phyloP scores from a whole-genome alignment of 2,888 invertebrate species.

The Machimus rusticus region DNA sequence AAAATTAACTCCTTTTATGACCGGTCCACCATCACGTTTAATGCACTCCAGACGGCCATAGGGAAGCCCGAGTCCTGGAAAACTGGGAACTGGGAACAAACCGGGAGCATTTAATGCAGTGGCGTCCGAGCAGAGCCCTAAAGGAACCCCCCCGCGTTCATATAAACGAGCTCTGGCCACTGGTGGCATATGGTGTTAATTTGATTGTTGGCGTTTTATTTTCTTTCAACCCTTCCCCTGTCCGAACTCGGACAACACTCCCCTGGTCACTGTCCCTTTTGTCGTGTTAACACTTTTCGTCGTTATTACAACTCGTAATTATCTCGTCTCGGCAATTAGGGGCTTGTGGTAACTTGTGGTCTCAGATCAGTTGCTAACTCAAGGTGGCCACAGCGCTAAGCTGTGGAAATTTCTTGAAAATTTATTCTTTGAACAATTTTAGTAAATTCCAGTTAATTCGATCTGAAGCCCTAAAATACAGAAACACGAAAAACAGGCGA shows the following conservation, averaged over 20 bases:
- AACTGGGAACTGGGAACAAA: not conserved
- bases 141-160: not conserved
- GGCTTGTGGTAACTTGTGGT: not conserved
- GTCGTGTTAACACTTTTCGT: slow-evolving; percentile 28
- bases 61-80: not conserved
- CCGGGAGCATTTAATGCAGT: not conserved
- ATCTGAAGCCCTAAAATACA: not conserved
- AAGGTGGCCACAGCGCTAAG: not conserved
- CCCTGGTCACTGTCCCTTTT: not conserved
- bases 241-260: not conserved
- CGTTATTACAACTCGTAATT: slow-evolving; percentile 11
- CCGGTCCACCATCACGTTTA: slow-evolving; percentile 24
- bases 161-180: not conserved
- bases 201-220: slow-evolving; percentile 30
- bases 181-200: slow-evolving; percentile 20
- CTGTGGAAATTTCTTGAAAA: not conserved
- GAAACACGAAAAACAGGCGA: too few species aligned
- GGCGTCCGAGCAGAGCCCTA: not conserved
- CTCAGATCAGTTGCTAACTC: slow-evolving; percentile 1
- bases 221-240: not conserved
- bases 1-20: slow-evolving; percentile 32
- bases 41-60: slow-evolving; percentile 13
- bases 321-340: slow-evolving; percentile 22
- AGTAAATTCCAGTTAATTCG: not conserved
- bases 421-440: not conserved